Evolutionary conservation across 2,888 invertebrate genomes (phyloP).

Genomic region (Agapostemon virescens): DNA sequence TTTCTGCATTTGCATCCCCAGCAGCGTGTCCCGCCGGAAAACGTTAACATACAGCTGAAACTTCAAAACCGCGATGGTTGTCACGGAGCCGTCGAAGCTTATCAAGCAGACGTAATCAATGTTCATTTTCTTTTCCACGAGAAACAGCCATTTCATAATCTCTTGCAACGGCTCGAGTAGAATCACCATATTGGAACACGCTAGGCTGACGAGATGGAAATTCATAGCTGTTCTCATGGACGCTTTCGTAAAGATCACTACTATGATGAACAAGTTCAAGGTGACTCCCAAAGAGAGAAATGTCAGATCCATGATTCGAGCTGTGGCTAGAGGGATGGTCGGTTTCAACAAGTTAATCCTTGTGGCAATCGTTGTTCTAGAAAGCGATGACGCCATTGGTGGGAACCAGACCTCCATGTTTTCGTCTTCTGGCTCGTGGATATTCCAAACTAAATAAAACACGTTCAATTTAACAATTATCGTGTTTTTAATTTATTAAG

Average conservation of each 20-base stretch:
- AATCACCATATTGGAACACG: constrained; percentile 69
- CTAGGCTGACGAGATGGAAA: constrained; percentile 69
- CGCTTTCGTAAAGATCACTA: constrained; percentile 30
- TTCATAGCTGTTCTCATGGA: constrained; percentile 62
- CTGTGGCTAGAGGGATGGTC: constrained; percentile 15
- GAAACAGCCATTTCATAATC: constrained; percentile 62
- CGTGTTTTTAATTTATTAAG: too few species aligned
- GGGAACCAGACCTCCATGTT: constrained; percentile 18
- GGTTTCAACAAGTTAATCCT: constrained; percentile 50
- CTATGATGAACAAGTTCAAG: constrained; percentile 43
- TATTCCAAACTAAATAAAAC: neutral
- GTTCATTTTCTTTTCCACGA: constrained; percentile 62
- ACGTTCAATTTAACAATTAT: too few species aligned
- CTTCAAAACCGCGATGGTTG: constrained; percentile 69
- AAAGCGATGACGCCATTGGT: fast-evolving
- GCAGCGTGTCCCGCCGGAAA: constrained; percentile 48
- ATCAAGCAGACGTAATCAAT: constrained; percentile 71
- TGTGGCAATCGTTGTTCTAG: constrained; percentile 4
- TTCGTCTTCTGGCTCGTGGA: neutral
- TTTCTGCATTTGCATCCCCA: constrained; percentile 50
- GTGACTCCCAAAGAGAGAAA: constrained; percentile 33
- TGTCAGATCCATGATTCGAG: constrained; percentile 37
- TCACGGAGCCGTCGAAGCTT: constrained; percentile 69
- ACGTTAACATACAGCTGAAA: constrained; percentile 69
- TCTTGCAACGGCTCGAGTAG: constrained; percentile 68